These are phyloP conservation scores for Drosophila nannoptera DNA, from an alignment of 1,140 invertebrate species.

Conservation along the genomic window DNA sequence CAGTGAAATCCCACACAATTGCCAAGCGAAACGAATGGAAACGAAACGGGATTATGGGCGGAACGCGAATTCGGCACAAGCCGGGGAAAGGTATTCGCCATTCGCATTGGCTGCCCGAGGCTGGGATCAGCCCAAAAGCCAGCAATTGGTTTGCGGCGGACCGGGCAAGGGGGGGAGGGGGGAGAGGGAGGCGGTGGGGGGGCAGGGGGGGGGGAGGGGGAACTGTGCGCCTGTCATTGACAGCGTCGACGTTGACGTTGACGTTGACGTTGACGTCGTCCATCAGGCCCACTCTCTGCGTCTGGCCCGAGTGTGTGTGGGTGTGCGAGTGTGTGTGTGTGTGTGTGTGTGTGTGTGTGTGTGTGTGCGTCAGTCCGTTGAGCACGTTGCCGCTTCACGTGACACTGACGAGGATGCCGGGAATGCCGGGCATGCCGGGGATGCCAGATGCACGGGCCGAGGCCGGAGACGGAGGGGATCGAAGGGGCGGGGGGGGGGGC, in stretches of 20 bases:
- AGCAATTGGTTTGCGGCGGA: too few relatives aligned
- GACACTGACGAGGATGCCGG: constrained; percentile 58
- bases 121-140: too few relatives aligned
- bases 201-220: not conserved
- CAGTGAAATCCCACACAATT: not conserved
- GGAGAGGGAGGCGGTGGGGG: not conserved
- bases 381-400: constrained; percentile 72
- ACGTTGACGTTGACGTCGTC: constrained; percentile 38
- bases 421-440: constrained; percentile 35
- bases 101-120: constrained; percentile 13
- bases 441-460: not conserved
- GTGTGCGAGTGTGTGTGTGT: too few relatives aligned
- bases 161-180: not conserved
- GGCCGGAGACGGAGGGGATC: too few relatives aligned
- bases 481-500: not conserved
- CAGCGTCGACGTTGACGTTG: constrained; percentile 43
- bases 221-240: constrained; percentile 48
- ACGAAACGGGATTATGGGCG: constrained; percentile 1
- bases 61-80: not conserved
- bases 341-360: not conserved
- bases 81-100: constrained; percentile 29
- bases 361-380: constrained; percentile 46
- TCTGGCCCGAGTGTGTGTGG: too few relatives aligned
- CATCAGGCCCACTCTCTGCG: constrained; percentile 45
- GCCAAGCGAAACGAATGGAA: not conserved